Evolutionary conservation across 2,113 vertebrate genomes (phyloP).

Genomic region (Axis porcinus): DNA sequence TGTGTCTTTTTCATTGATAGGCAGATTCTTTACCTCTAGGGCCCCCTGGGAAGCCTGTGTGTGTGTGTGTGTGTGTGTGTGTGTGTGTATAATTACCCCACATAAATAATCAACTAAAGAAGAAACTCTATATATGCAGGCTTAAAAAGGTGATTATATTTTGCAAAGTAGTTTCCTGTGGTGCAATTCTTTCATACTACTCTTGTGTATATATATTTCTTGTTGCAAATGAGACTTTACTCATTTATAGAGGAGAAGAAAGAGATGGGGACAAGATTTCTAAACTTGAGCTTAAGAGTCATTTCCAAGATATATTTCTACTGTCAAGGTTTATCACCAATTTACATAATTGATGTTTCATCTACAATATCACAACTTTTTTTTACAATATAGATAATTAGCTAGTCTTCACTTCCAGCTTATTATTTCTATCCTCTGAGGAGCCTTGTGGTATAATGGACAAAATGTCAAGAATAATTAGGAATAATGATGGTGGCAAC

Average conservation of each 20-base stretch:
- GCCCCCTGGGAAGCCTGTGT: not conserved
- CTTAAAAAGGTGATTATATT: not conserved
- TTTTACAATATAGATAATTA: constrained; percentile 68
- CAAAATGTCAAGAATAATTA: constrained; percentile 75
- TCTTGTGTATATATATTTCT: not conserved
- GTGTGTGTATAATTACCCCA: not conserved
- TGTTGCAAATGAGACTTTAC: not conserved
- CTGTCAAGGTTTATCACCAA: constrained; percentile 46
- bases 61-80: not conserved
- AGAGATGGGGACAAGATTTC: constrained; percentile 7
- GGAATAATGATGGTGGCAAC: constrained; percentile 43
- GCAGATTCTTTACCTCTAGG: not conserved
- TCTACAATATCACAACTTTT: constrained; percentile 54
- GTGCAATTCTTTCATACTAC: not conserved
- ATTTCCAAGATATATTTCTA: constrained; percentile 67
- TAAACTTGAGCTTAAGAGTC: constrained; percentile 28
- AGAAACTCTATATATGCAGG: not conserved
- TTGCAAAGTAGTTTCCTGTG: not conserved
- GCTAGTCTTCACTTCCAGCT: constrained; percentile 43
- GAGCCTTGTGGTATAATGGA: constrained; percentile 57
- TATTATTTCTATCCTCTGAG: constrained; percentile 73
- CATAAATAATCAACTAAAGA: not conserved
- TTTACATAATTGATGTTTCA: constrained; percentile 63
- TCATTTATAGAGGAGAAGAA: not conserved
- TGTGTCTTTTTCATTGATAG: not conserved